Conservation (phyloP, 2,888 invertebrate genomes). For the Maniola hyperantus region DNA sequence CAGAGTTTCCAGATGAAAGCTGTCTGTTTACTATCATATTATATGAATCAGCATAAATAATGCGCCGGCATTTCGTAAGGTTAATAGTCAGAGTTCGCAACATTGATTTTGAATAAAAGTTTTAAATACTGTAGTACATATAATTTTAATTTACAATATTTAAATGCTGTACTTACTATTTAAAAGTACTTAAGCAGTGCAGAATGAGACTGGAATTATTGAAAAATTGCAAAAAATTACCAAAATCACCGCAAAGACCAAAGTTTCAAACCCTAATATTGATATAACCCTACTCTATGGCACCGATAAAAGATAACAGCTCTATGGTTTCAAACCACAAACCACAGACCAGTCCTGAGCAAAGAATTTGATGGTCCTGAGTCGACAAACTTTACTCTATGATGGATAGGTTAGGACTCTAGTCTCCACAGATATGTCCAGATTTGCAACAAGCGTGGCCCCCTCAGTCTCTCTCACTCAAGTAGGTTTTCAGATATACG, state of each 20-base stretch:
- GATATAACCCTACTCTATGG: too few relatives aligned
- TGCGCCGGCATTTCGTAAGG: conserved; percentile 73
- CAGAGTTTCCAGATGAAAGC: conserved; percentile 51
- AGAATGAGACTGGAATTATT: background rate
- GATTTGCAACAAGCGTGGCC: too few relatives aligned
- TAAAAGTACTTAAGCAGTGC: conserved; percentile 2
- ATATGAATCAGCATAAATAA: conserved; percentile 71
- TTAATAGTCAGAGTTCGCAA: conserved; percentile 71
- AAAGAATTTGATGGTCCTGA: too few relatives aligned
- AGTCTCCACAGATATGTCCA: too few relatives aligned
- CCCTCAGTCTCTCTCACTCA: too few relatives aligned
- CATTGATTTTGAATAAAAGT: conserved; percentile 54
- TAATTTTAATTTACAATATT: conserved; percentile 22
- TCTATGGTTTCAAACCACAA: too few relatives aligned
- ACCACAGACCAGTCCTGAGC: too few relatives aligned
- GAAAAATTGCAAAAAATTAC: background rate
- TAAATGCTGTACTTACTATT: conserved; percentile 48
- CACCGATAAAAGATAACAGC: too few relatives aligned
- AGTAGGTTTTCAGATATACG: too few relatives aligned
- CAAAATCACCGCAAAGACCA: background rate
- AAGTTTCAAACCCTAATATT: too few relatives aligned
- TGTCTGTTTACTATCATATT: conserved; percentile 60
- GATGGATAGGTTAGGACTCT: too few relatives aligned
- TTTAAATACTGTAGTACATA: conserved; percentile 32
- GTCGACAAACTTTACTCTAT: too few relatives aligned